A percentile compares a stretch with the other conserved stretches of the same genome.
Conservation (phyloP, 2,888 invertebrate species). For the Glaucopsyche alexis region DNA sequence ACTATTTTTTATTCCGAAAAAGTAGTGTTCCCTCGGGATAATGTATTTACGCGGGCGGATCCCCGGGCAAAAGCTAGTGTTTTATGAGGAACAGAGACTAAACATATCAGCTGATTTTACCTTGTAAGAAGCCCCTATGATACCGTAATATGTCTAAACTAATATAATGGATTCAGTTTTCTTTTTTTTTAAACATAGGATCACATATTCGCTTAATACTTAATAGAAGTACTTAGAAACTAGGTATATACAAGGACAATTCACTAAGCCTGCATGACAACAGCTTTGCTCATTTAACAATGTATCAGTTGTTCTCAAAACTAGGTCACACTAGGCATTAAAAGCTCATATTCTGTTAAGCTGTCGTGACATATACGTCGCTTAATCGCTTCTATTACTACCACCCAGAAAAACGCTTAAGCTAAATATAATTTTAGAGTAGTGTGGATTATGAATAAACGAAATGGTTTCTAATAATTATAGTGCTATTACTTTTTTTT, state of each 20-base stretch:
- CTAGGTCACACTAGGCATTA: slow-evolving; percentile 25
- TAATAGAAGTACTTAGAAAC: slow-evolving; percentile 47
- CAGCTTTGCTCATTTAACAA: slow-evolving; percentile 15
- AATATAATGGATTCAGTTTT: slow-evolving; percentile 27
- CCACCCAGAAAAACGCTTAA: neutral
- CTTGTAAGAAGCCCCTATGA: neutral
- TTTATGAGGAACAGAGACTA: neutral
- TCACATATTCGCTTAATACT: slow-evolving; percentile 72
- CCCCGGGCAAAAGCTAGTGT: too few species aligned
- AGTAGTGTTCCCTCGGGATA: too few species aligned
- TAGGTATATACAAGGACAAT: slow-evolving; percentile 25
- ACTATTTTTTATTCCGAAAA: too few species aligned
- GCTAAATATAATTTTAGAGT: neutral
- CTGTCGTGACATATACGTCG: slow-evolving; percentile 12
- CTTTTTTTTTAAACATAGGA: slow-evolving; percentile 56
- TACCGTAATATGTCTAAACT: neutral
- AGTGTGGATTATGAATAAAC: neutral
- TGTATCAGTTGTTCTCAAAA: slow-evolving; percentile 10
- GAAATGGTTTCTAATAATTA: neutral
- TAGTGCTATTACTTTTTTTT: neutral
- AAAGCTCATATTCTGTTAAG: slow-evolving; percentile 23
- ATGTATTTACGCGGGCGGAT: too few species aligned
- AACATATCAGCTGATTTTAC: neutral
- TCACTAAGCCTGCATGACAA: slow-evolving; percentile 11
- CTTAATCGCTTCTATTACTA: neutral